Base-by-base conservation (phyloP, 1,140 invertebrate species). In the Conus ventricosus region DNA sequence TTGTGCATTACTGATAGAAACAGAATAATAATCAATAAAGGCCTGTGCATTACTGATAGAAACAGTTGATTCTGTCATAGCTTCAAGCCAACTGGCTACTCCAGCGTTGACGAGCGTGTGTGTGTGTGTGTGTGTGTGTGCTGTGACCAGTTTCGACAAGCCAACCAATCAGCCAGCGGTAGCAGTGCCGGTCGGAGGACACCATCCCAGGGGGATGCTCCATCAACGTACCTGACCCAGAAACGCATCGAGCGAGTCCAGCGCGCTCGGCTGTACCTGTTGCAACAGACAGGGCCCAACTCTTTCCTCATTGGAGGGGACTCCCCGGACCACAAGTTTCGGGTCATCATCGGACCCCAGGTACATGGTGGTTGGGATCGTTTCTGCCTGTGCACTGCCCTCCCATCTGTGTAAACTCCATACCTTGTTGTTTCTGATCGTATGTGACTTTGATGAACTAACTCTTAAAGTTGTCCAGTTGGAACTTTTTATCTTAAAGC, bases 261-360 rank as follows among this genome's bases (percentile, higher is more conserved):
- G 86, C 92, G 93, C 89, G 95, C 95, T 13, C 90, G 95, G 78
- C 92, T 96, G 0, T 96, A 96, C 91, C 92, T 96, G 23, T 93
- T 96, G n/a, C 95, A 95, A 89, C 95, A 95, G 90, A 94, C 93
- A 83, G 95, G 95, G 51, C 95, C 95, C 27, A 95, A 95, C 90
- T 95, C 95, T 25, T 96, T 96, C 91, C 93, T 94, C 23, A 95
- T 96, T 78, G 95, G 95, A 54, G 95, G 95, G 76, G 95, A 96
- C 90, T 95, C 95, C 11, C 95, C 95, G 57, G 94, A 95, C 63
- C 95, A 96, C 90, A 96, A 95, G 90, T 96, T 95, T 90, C 94
- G 93, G 87, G 95, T 96, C 86, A 95, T 95, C 90, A 96, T 96
- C 90, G 95, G 95, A 75, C 95, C 95, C 71, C 95, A 96, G 95